phyloP scores from a whole-genome alignment of 2,797 vertebrate genomes.

The Limosa lapponica region DNA sequence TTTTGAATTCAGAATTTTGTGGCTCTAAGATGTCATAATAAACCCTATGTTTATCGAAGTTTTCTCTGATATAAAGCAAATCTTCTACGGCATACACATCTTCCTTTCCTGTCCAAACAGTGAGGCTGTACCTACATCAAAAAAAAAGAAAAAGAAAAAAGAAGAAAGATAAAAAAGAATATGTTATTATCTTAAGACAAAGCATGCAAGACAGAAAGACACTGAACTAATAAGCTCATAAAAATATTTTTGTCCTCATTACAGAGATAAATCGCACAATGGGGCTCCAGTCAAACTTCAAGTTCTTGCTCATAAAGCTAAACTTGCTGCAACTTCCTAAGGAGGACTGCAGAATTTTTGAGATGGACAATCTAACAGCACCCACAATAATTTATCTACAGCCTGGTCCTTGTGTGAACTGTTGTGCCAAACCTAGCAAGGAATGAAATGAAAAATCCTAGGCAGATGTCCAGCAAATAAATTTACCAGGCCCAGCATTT shows the following conservation, averaged over 20 bases:
- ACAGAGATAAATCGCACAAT: neutral
- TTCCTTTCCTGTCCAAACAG: slow-evolving; percentile 87
- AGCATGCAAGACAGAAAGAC: neutral
- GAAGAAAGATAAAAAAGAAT: neutral
- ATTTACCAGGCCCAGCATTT: neutral
- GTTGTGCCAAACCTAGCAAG: neutral
- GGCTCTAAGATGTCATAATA: slow-evolving; percentile 91
- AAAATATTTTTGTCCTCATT: neutral
- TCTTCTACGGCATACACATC: slow-evolving; percentile 84
- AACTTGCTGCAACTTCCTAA: neutral
- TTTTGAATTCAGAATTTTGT: slow-evolving; percentile 78
- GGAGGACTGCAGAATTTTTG: neutral
- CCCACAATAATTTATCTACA: neutral
- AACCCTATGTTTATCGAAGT: slow-evolving; percentile 81
- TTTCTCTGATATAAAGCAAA: slow-evolving; percentile 82
- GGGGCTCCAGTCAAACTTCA: neutral
- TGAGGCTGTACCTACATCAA: slow-evolving; percentile 87
- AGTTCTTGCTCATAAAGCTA: neutral
- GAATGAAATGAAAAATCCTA: neutral
- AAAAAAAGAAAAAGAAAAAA: neutral
- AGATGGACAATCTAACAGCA: neutral
- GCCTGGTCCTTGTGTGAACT: neutral
- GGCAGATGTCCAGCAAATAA: neutral
- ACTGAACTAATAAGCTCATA: neutral
- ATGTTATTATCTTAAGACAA: neutral